Evolutionary conservation across 2,888 invertebrate genomes (phyloP).

Genomic region (Tuta absoluta): DNA sequence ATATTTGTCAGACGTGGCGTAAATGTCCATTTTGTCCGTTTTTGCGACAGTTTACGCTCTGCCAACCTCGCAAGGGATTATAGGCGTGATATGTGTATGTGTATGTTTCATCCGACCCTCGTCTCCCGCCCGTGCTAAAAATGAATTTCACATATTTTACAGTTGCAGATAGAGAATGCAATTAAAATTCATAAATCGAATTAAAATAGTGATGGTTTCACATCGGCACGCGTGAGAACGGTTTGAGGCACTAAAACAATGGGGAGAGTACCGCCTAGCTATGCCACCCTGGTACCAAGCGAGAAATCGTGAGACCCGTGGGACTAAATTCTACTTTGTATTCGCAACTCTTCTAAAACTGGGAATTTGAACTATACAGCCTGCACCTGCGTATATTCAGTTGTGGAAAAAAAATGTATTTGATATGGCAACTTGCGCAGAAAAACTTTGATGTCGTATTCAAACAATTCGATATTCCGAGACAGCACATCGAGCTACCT

Average conservation of each 20-base stretch:
- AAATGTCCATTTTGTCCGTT: no score
- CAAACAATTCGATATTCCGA: no score
- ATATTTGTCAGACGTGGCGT: no score
- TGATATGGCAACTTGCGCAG: no score
- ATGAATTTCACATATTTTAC: not conserved
- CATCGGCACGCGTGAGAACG: slow-evolving; percentile 53
- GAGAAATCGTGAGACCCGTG: slow-evolving; percentile 65
- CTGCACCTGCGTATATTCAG: not conserved
- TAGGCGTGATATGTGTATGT: no score
- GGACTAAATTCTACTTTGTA: slow-evolving; percentile 39
- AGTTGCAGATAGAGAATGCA: slow-evolving; percentile 35
- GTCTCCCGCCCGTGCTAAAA: not conserved
- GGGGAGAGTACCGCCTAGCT: slow-evolving; percentile 49
- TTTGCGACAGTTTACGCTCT: no score
- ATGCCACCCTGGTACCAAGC: slow-evolving; percentile 44
- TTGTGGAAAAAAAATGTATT: no score
- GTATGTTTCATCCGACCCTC: not conserved
- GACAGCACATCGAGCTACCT: no score
- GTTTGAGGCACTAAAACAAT: slow-evolving; percentile 54
- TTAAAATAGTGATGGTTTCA: slow-evolving; percentile 50
- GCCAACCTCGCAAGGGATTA: no score
- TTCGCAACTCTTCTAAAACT: slow-evolving; percentile 27
- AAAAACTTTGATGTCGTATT: no score
- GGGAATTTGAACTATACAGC: slow-evolving; percentile 18
- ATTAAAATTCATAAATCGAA: slow-evolving; percentile 56